Percentiles rank a stretch among this genome's conserved stretches.
These are phyloP conservation scores for Aphrophora alni DNA, from an alignment of 2,888 invertebrate genomes.

Conservation along the genomic window DNA sequence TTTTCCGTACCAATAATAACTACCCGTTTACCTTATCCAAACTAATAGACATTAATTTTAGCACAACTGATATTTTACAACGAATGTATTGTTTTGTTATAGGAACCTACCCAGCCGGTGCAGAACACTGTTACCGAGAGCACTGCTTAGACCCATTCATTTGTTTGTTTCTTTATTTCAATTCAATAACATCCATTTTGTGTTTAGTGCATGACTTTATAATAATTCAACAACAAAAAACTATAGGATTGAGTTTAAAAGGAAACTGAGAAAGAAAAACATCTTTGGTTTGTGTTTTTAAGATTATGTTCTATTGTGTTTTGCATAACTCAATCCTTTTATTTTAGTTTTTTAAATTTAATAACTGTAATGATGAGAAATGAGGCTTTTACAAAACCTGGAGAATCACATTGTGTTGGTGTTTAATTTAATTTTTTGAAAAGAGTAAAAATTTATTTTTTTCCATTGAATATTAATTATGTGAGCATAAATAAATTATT, in stretches of 20 bases:
- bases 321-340: not conserved
- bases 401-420: not conserved
- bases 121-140: slow-evolving; percentile 67
- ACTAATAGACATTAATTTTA: too few species aligned
- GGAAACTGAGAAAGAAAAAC: not conserved
- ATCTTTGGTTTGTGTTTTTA: not conserved
- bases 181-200: slow-evolving; percentile 34
- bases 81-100: slow-evolving; percentile 7
- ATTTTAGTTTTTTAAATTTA: not conserved
- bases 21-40: too few species aligned
- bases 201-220: slow-evolving; percentile 36
- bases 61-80: not conserved
- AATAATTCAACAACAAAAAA: not conserved
- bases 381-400: not conserved
- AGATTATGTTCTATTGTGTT: not conserved
- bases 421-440: not conserved
- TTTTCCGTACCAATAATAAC: too few species aligned
- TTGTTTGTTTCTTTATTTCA: slow-evolving; percentile 35
- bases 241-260: not conserved
- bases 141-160: slow-evolving; percentile 60
- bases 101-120: slow-evolving; percentile 60
- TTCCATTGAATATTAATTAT: not conserved
- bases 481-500: not conserved
- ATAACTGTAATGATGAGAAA: not conserved
- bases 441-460: too few species aligned